Conservation (phyloP, 2,888 invertebrate species). For the Volucella bombylans region DNA sequence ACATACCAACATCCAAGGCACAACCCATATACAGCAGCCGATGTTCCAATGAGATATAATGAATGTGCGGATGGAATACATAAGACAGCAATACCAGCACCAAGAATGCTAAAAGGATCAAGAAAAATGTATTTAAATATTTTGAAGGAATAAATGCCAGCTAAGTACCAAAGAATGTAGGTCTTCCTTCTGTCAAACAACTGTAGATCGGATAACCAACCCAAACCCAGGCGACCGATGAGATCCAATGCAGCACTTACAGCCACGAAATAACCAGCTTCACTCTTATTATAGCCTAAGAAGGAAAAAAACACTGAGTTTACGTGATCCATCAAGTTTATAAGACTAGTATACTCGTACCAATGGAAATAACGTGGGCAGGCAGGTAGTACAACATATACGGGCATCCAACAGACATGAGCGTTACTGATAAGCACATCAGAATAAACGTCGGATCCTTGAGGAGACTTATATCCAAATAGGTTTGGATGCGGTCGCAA, state of each 20-base stretch:
- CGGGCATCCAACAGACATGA: conserved; percentile 90
- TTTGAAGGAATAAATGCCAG: background rate
- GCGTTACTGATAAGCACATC: conserved; percentile 88
- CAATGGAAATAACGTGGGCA: conserved; percentile 87
- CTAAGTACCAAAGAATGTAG: conserved; percentile 86
- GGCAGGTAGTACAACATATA: conserved; percentile 90
- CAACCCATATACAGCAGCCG: conserved; percentile 87
- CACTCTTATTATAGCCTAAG: conserved; percentile 82
- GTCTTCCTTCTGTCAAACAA: conserved; percentile 88
- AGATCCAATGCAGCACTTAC: conserved; percentile 89
- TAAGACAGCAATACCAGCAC: conserved; percentile 87
- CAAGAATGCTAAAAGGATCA: conserved; percentile 84
- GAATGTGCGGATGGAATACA: conserved; percentile 86
- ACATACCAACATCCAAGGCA: conserved; percentile 91
- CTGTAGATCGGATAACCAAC: conserved; percentile 89
- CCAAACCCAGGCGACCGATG: conserved; percentile 87
- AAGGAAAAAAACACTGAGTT: background rate
- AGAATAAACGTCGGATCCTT: conserved; percentile 88
- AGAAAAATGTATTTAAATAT: background rate
- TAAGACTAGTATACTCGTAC: conserved; percentile 77
- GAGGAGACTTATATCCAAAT: conserved; percentile 87
- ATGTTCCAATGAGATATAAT: conserved; percentile 86
- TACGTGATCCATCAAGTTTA: background rate
- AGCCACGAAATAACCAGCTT: conserved; percentile 87
- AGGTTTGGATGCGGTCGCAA: conserved; percentile 82